Percentiles rank a stretch among this genome's conserved stretches.
Evolutionary conservation across 2,888 invertebrate genomes (phyloP).

Genomic region (Patella caerulea): DNA sequence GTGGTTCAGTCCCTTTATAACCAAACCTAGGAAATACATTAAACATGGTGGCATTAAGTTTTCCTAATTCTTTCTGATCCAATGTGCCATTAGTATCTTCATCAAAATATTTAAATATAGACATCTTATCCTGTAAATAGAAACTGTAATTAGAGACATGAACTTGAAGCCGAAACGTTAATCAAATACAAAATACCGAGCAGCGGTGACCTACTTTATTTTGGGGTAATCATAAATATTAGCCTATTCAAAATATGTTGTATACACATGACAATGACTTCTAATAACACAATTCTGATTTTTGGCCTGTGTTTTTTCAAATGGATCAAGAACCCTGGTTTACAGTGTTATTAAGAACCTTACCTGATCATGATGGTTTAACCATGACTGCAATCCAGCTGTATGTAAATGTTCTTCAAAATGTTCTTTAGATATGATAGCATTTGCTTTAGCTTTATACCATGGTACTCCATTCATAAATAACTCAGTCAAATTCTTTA

Average conservation of each 20-base stretch:
- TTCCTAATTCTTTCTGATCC: slow-evolving; percentile 59
- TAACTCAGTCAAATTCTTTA: slow-evolving; percentile 52
- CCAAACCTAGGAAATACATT: slow-evolving; percentile 61
- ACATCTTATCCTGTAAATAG: slow-evolving; percentile 48
- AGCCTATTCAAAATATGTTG: too few relatives aligned
- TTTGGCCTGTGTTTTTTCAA: too few relatives aligned
- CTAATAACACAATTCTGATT: too few relatives aligned
- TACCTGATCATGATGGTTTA: slow-evolving; percentile 53
- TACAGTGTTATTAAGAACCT: not conserved
- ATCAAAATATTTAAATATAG: slow-evolving; percentile 58
- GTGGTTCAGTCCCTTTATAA: slow-evolving; percentile 54
- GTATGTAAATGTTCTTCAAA: slow-evolving; percentile 50
- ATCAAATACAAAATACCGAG: too few relatives aligned
- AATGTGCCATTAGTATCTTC: slow-evolving; percentile 58
- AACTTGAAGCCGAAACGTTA: too few relatives aligned
- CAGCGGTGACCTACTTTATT: too few relatives aligned
- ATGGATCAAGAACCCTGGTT: too few relatives aligned
- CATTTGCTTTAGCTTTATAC: slow-evolving; percentile 46
- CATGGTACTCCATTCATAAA: slow-evolving; percentile 60
- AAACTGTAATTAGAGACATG: not conserved
- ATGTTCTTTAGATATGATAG: slow-evolving; percentile 49
- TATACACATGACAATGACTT: too few relatives aligned
- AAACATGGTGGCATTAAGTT: slow-evolving; percentile 61
- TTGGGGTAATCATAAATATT: too few relatives aligned
- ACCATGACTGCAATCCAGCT: slow-evolving; percentile 47